Evolutionary conservation across 2,888 invertebrate genomes (phyloP), one percentile per base, ranked within the genome.

Genomic region (Nebria salina): DNA sequence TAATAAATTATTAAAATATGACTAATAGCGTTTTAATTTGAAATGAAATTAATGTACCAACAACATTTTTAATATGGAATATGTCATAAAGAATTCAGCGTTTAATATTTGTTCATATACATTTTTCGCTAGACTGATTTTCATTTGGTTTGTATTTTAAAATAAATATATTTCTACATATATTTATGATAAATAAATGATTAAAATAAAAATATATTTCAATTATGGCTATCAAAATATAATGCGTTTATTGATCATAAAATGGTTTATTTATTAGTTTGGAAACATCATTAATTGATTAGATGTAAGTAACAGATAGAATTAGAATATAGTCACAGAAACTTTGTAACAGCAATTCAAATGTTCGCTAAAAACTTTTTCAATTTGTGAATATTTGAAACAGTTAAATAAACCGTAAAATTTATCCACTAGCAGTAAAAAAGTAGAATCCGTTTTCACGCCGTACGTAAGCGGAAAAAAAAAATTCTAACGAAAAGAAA

Each of bases 321-420:
- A 34, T 34, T 34, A 34, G 1, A 34, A 34, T 34, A 34, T 34
- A 34, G 34, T 34, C 34, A 34, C 34, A 1, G 4, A 34, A 54
- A 54, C 54, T 11, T 54, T 54, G 54, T 54, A 54, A 54, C 13
- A 54, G 54, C 54, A 54, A 54, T 54, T 54, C 11, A 13, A 11
- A 25, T 70, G 70, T 34, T 15, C 15, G 68, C 68, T 68, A 25
- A 68, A 74, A 80, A 80, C 79, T 80, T 80, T 79, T 80, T 80
- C 79, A 80, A 80, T 80, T 80, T 80, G 79, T 80, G 79, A 80
- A 80, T 80, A 80, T 80, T 74, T 80, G 79, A 80, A 80, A 80
- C 79, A 75, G 79, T 80, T 80, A 80, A 80, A 80, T 80, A 80
- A 80, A 70, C 79, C 75, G 79, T 80, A 80, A 80, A 80, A 80